Percentiles rank a stretch among this genome's conserved stretches.
Conservation (phyloP, 2,797 vertebrate genomes). For the Pterois miles region DNA sequence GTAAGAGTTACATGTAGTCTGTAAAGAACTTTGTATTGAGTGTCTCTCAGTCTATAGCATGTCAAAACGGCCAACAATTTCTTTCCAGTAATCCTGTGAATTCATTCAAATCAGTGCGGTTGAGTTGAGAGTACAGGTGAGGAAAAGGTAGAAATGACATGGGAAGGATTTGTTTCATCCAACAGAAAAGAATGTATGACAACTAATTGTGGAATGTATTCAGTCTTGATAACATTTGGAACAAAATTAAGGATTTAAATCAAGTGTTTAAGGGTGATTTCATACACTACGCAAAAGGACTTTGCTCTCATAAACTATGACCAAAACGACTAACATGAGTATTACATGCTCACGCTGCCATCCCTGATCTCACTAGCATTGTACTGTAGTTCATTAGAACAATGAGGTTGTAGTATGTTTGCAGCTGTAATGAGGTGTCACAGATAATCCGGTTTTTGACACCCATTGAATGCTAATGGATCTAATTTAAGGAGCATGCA, state of each 20-base stretch:
- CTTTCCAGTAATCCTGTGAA: too few species aligned
- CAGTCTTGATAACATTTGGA: background rate
- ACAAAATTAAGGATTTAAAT: background rate
- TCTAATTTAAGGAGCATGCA: background rate
- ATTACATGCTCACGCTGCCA: background rate
- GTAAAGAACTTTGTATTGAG: too few species aligned
- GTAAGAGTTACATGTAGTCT: too few species aligned
- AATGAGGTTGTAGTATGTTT: background rate
- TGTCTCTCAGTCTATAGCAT: too few species aligned
- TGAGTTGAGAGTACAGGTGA: background rate
- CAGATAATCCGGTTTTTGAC: background rate
- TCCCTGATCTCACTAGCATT: background rate
- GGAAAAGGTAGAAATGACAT: background rate
- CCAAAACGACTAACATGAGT: background rate
- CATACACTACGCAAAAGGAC: background rate
- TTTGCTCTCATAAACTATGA: background rate
- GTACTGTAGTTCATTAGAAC: background rate
- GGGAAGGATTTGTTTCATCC: background rate
- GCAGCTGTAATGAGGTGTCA: background rate
- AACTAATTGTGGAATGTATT: too few species aligned
- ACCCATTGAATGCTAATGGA: background rate
- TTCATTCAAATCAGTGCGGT: too few species aligned
- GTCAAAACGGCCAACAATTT: too few species aligned
- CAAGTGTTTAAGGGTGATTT: background rate
- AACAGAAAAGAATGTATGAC: background rate